Evolutionary conservation across 2,797 vertebrate genomes (phyloP).

Genomic region (Sandelia bainsii): DNA sequence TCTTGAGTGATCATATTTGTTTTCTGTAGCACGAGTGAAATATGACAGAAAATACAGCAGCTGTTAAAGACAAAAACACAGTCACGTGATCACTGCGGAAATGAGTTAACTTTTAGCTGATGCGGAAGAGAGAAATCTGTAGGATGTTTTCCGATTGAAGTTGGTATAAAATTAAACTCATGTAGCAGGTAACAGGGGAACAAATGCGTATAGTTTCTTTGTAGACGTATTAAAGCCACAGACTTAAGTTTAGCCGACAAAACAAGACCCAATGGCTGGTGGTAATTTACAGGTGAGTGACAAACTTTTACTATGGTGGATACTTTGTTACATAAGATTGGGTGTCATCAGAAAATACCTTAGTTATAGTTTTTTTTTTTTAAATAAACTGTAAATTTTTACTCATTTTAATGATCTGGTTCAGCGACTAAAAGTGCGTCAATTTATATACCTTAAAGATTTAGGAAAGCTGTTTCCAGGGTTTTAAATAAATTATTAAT

Average conservation of each 20-base stretch:
- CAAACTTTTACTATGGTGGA: constrained; percentile 1
- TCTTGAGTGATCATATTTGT: neutral
- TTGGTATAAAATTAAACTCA: neutral
- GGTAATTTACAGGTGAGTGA: constrained; percentile 78
- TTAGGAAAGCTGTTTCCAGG: rapidly evolving
- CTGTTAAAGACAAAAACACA: neutral
- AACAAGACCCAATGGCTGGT: constrained; percentile 58
- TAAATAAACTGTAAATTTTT: neutral
- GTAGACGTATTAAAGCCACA: neutral
- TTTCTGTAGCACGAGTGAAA: neutral
- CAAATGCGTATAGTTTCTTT: neutral
- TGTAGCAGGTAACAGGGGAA: neutral
- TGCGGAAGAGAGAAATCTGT: constrained; percentile 61
- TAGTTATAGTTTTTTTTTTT: neutral
- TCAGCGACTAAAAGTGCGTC: neutral
- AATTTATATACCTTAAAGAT: neutral
- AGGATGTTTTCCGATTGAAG: constrained; percentile 14
- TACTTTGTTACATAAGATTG: constrained; percentile 21
- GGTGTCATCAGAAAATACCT: neutral
- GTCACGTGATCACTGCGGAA: constrained; percentile 78
- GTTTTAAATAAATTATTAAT: neutral
- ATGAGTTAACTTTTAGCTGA: constrained; percentile 29
- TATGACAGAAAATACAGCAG: neutral
- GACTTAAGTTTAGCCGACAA: neutral
- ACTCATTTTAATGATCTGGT: neutral